A percentile compares a stretch with the other conserved stretches of the same genome.
These are phyloP conservation scores for Drosophila seguyi DNA, from an alignment of 1,140 invertebrate species.

Conservation along the genomic window DNA sequence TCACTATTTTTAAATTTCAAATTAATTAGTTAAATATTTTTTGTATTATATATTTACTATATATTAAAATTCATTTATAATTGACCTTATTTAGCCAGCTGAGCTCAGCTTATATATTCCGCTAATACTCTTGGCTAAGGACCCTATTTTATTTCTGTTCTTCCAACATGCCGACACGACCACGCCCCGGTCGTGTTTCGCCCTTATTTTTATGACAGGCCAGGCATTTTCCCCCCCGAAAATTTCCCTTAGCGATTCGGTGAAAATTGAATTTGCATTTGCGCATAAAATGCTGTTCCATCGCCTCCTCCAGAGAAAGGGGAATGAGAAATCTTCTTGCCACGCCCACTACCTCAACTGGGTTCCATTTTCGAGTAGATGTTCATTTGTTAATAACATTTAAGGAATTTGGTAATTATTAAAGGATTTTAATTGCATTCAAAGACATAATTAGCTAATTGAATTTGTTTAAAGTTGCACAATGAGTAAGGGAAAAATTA, in stretches of 20 bases:
- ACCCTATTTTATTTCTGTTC: neutral
- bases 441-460: neutral
- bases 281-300: constrained; percentile 72
- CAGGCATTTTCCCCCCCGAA: constrained; percentile 31
- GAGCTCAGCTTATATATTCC: neutral
- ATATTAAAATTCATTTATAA: neutral
- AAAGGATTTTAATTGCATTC: neutral
- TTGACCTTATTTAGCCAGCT: neutral
- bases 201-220: constrained; percentile 61
- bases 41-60: neutral
- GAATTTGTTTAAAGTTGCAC: neutral
- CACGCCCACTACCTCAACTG: constrained; percentile 59
- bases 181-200: constrained; percentile 12
- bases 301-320: constrained; percentile 18
- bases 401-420: too few species aligned
- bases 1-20: neutral
- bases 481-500: neutral
- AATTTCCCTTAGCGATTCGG: constrained; percentile 52
- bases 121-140: neutral
- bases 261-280: constrained; percentile 82
- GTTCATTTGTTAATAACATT: neutral
- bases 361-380: neutral
- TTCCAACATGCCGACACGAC: neutral
- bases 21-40: neutral
- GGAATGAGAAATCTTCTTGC: neutral